Conservation (phyloP, 2,888 invertebrate genomes). For the Oegoconia quadripuncta region DNA sequence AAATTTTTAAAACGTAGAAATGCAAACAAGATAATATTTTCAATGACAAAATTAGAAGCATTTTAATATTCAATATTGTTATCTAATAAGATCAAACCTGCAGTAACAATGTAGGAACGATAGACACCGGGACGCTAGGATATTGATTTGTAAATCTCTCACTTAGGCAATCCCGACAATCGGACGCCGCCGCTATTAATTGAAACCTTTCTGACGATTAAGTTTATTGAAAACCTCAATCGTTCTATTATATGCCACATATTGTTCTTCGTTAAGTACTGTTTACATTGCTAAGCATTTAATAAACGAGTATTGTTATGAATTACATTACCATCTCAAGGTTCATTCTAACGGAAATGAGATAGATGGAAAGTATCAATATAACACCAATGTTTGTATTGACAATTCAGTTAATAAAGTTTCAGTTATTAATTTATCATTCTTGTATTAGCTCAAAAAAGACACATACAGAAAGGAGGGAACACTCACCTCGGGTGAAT, state of each 20-base stretch:
- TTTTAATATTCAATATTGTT: no score
- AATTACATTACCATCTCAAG: no score
- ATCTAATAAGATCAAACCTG: neutral
- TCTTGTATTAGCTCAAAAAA: neutral
- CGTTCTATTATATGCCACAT: no score
- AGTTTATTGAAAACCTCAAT: no score
- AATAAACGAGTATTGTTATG: no score
- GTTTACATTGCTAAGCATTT: no score
- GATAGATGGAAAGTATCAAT: no score
- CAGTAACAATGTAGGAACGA: conserved; percentile 16
- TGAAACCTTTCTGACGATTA: conserved; percentile 17
- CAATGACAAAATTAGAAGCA: no score
- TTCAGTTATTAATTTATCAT: neutral
- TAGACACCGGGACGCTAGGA: conserved; percentile 37
- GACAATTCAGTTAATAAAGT: neutral
- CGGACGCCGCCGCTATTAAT: conserved; percentile 34
- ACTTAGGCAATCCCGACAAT: conserved; percentile 33
- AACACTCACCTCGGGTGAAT: conserved; percentile 85
- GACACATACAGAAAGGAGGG: conserved; percentile 14
- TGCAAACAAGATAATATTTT: neutral
- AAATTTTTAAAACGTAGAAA: neutral
- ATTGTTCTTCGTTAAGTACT: no score
- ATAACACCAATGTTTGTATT: no score
- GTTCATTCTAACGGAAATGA: no score
- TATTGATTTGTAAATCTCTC: conserved; percentile 48